A percentile compares a stretch with the other conserved stretches of the same genome.
Evolutionary conservation across 2,797 vertebrate species (phyloP).

Genomic region (Tangara arthus): DNA sequence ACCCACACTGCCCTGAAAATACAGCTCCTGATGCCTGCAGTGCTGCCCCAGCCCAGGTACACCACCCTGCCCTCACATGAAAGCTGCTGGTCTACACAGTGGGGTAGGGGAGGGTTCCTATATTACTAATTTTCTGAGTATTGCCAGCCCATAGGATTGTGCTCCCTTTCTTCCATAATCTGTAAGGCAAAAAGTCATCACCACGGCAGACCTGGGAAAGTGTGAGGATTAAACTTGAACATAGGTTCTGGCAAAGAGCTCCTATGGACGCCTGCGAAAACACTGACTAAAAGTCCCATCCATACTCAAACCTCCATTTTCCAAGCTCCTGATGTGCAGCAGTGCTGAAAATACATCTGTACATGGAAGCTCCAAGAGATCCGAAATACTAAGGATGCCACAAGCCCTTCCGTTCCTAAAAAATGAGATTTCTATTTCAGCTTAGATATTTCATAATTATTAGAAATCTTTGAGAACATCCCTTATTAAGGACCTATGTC

Average conservation of each 20-base stretch:
- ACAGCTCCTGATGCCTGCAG: not conserved
- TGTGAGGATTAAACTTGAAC: not conserved
- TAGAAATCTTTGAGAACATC: not conserved
- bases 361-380: not conserved
- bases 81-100: not conserved
- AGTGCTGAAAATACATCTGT: not conserved
- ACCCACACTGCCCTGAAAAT: rapidly evolving
- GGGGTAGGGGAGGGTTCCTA: not conserved
- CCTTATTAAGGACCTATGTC: not conserved
- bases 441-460: not conserved
- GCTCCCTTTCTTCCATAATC: not conserved
- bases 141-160: not conserved
- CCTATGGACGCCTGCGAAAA: not conserved
- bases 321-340: not conserved
- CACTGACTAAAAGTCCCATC: not conserved
- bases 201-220: not conserved
- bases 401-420: not conserved
- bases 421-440: not conserved
- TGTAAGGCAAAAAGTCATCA: not conserved
- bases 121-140: not conserved
- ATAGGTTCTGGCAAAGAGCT: not conserved
- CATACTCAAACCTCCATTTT: not conserved
- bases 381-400: not conserved
- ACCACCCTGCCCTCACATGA: rapidly evolving
- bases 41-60: not conserved